These are phyloP conservation scores for Actenoides lindsayi DNA, from an alignment of 2,113 vertebrate genomes.

Conservation along the genomic window DNA sequence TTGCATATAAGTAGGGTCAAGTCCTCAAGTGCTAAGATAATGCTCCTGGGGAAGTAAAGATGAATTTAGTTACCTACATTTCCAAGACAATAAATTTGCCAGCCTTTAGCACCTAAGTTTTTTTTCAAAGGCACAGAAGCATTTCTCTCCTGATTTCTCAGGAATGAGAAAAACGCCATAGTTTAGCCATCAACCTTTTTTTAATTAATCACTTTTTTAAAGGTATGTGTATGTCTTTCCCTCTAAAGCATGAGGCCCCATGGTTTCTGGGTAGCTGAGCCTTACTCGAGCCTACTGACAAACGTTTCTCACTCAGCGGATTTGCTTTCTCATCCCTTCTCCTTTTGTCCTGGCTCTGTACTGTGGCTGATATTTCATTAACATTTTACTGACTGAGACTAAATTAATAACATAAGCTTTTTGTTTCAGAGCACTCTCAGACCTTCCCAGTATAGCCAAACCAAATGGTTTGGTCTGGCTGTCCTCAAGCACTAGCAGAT, in stretches of 20 bases:
- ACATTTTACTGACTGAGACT: not conserved
- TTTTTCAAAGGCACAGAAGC: not conserved
- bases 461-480: not conserved
- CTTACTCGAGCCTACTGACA: not conserved
- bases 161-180: not conserved
- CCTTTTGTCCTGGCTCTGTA: not conserved
- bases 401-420: not conserved
- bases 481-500: not conserved
- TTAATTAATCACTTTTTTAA: not conserved
- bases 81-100: not conserved
- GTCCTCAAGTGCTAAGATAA: not conserved
- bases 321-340: not conserved
- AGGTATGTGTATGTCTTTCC: not conserved
- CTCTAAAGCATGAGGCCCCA: not conserved
- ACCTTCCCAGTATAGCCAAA: not conserved
- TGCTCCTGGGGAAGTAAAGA: not conserved
- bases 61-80: not conserved
- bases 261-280: not conserved
- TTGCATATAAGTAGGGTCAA: not conserved
- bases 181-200: not conserved
- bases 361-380: not conserved
- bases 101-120: not conserved
- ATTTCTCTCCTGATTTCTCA: not conserved
- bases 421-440: not conserved
- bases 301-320: not conserved